Evolutionary conservation across 1,140 invertebrate species (phyloP).

Genomic region (Macrobrachium rosenbergii): DNA sequence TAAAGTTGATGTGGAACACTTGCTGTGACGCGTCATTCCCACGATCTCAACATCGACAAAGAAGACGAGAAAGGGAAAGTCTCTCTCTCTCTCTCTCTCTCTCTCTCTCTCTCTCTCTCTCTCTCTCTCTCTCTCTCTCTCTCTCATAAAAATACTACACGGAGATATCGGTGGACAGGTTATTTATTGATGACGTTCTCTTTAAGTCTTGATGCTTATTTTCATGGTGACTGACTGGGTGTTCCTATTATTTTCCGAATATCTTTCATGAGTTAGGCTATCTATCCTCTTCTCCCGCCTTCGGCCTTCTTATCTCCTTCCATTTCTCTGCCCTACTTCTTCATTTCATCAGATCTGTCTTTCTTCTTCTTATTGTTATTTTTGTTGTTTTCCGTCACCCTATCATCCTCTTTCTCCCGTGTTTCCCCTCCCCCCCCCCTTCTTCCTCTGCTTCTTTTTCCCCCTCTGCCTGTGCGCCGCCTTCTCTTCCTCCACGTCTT

Average conservation of each 20-base stretch:
- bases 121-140: background rate
- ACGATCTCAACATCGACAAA: no score
- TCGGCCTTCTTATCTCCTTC: background rate
- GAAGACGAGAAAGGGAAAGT: no score
- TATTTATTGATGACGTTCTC: no score
- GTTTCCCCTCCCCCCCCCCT: background rate
- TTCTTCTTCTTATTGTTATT: background rate
- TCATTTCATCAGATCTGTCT: background rate
- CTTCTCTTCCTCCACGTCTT: no score
- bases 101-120: background rate
- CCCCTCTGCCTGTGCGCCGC: background rate
- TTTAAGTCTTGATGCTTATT: no score
- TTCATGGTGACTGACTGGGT: no score
- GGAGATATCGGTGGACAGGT: no score
- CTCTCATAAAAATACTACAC: background rate
- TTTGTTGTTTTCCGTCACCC: background rate
- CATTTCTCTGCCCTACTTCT: background rate
- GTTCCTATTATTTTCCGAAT: no score
- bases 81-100: constrained; percentile 12
- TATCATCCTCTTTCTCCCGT: background rate
- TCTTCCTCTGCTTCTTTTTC: background rate
- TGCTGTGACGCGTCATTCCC: no score
- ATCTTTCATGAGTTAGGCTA: no score
- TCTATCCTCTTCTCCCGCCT: no score
- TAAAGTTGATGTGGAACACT: background rate